Percentiles rank a stretch among this genome's conserved stretches.
phyloP scores from a whole-genome alignment of 2,797 vertebrate genomes.

The Pantherophis vulpinus region DNA sequence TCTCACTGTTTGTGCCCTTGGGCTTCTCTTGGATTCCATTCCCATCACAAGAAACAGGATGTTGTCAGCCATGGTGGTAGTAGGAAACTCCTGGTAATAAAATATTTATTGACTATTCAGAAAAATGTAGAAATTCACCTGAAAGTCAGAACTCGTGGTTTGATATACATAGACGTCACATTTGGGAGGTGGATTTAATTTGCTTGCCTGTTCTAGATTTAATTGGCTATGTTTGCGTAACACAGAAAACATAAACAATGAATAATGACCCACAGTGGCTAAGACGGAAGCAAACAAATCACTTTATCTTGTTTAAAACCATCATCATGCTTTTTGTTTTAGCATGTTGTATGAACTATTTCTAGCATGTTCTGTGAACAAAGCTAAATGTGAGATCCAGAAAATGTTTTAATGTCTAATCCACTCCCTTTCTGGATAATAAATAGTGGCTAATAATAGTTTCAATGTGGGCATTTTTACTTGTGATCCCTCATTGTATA shows the following conservation, averaged over 20 bases:
- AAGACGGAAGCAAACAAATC: not conserved
- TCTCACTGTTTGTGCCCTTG: not conserved
- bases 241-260: not conserved
- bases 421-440: too few relatives aligned
- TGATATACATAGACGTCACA: too few relatives aligned
- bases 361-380: too few relatives aligned
- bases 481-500: too few relatives aligned
- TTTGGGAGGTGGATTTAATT: not conserved
- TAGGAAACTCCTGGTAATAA: not conserved
- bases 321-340: not conserved
- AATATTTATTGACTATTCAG: not conserved
- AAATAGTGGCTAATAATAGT: too few relatives aligned
- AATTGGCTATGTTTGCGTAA: not conserved
- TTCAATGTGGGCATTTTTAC: too few relatives aligned
- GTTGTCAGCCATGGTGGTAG: not conserved
- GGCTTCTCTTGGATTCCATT: not conserved
- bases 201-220: not conserved
- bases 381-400: too few relatives aligned
- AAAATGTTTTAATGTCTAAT: too few relatives aligned
- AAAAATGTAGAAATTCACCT: not conserved
- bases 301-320: not conserved
- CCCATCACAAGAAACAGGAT: not conserved
- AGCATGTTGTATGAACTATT: too few relatives aligned
- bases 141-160: not conserved
- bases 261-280: not conserved